phyloP scores from a whole-genome alignment of 1,140 invertebrate species.

The Temnothorax longispinosus region DNA sequence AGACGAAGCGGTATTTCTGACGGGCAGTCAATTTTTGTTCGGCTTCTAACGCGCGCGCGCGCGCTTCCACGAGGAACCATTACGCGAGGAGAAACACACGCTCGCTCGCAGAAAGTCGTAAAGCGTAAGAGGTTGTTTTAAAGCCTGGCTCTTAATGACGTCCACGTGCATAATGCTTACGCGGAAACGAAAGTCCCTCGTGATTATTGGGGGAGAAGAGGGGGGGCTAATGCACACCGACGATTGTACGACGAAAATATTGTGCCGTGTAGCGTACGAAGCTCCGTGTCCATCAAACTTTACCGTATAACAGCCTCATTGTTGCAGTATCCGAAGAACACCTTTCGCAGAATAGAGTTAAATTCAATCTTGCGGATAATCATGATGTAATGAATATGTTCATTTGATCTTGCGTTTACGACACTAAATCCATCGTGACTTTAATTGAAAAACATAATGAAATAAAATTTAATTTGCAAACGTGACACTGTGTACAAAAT shows the following conservation, averaged over 20 bases:
- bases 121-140: slow-evolving; percentile 79
- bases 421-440: neutral
- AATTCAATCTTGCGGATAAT: neutral
- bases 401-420: neutral
- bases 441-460: slow-evolving; percentile 9
- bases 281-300: neutral
- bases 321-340: neutral
- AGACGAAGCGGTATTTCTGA: neutral
- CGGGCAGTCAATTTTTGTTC: slow-evolving; percentile 39
- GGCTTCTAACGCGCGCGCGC: slow-evolving; percentile 42
- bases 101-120: slow-evolving; percentile 71
- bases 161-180: slow-evolving; percentile 77
- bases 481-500: neutral
- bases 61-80: slow-evolving; percentile 64
- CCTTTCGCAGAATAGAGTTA: neutral
- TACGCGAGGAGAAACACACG: slow-evolving; percentile 56
- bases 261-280: neutral
- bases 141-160: slow-evolving; percentile 75
- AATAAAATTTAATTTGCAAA: neutral
- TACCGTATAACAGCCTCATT: neutral
- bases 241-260: slow-evolving; percentile 68
- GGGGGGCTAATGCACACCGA: slow-evolving; percentile 62
- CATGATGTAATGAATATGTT: neutral
- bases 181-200: slow-evolving; percentile 70
- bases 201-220: slow-evolving; percentile 55